Conservation (phyloP, 2,888 invertebrate genomes). For the Cetonia aurata region DNA sequence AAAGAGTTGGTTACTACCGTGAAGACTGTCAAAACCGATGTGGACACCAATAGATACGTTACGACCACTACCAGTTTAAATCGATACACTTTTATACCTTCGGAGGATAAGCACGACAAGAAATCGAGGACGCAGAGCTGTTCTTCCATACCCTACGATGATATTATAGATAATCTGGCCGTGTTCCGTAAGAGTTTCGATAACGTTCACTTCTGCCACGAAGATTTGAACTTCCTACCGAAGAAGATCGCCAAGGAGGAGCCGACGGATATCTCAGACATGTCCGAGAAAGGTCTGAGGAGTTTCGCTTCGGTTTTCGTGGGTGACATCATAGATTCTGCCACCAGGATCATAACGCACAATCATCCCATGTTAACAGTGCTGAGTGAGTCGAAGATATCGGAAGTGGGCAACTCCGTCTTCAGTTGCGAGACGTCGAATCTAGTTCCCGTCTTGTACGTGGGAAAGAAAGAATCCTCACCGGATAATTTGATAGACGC, state of each 20-base stretch:
- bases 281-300: constrained; percentile 50
- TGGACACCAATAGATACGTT: constrained; percentile 59
- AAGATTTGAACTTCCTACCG: constrained; percentile 52
- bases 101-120: constrained; percentile 58
- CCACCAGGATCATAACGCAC: constrained; percentile 52
- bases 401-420: constrained; percentile 31
- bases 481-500: constrained; percentile 60
- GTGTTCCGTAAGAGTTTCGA: constrained; percentile 65
- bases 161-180: constrained; percentile 65
- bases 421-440: constrained; percentile 60
- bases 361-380: constrained; percentile 49
- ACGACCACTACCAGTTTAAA: constrained; percentile 38
- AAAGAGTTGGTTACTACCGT: constrained; percentile 53
- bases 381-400: constrained; percentile 41
- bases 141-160: constrained; percentile 65
- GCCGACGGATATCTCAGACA: constrained; percentile 32
- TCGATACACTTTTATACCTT: constrained; percentile 61
- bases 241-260: constrained; percentile 33
- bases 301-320: constrained; percentile 53
- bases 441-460: constrained; percentile 56
- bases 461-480: constrained; percentile 60
- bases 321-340: constrained; percentile 58
- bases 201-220: constrained; percentile 62
- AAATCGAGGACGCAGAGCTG: constrained; percentile 65
- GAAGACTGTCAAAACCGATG: constrained; percentile 58